These are phyloP conservation scores for Eublepharis macularius DNA, from an alignment of 2,113 vertebrate species.

Conservation along the genomic window DNA sequence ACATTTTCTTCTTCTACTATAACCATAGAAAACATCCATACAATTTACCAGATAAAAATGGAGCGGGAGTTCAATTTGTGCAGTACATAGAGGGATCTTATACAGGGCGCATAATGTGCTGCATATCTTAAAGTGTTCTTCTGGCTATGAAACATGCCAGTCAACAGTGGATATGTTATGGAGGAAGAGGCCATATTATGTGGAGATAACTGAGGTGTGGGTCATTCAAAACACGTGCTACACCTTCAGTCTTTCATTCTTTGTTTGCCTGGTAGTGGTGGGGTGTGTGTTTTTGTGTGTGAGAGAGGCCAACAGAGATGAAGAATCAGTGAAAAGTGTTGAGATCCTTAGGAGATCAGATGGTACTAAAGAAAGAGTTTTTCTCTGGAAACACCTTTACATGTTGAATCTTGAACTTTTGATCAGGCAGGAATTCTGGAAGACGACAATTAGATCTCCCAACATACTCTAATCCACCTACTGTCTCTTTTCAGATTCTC, in stretches of 20 bases:
- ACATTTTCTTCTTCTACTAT: slow-evolving; percentile 48
- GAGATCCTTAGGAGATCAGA: not conserved
- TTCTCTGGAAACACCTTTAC: not conserved
- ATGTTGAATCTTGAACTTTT: too few species aligned
- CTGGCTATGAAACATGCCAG: not conserved
- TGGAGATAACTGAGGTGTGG: not conserved
- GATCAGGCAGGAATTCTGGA: not conserved
- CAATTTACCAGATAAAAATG: slow-evolving; percentile 44
- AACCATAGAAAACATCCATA: slow-evolving; percentile 51
- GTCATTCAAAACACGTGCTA: not conserved
- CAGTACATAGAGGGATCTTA: slow-evolving; percentile 11
- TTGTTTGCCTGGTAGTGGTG: not conserved
- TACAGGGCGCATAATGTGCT: not conserved
- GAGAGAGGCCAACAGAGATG: not conserved
- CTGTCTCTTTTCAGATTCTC: not conserved
- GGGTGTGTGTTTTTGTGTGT: too few species aligned
- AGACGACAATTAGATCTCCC: not conserved
- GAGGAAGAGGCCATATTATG: not conserved
- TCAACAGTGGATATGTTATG: not conserved
- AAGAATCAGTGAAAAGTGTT: too few species aligned
- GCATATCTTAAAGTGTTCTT: not conserved
- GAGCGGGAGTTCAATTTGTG: slow-evolving; percentile 15
- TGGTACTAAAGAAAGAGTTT: not conserved
- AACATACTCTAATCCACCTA: not conserved
- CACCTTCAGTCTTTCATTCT: not conserved